Evolutionary conservation across 2,888 invertebrate genomes (phyloP).

Genomic region (Bugulina stolonifera): DNA sequence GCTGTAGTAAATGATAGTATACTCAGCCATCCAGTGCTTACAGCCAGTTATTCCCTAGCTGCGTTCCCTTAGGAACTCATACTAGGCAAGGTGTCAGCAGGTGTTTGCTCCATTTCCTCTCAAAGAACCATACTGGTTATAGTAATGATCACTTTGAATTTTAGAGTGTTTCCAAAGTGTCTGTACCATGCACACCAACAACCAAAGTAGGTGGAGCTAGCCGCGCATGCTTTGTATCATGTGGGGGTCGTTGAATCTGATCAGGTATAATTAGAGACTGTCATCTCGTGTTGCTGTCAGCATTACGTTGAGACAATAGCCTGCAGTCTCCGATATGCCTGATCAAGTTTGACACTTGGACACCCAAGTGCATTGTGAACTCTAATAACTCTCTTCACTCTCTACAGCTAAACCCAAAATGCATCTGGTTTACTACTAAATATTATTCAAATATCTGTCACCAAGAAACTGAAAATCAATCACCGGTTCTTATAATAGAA

Average conservation of each 20-base stretch:
- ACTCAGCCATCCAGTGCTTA: conserved; percentile 15
- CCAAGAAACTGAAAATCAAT: too few species aligned
- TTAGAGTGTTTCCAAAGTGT: not conserved
- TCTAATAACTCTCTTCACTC: too few species aligned
- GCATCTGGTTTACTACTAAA: too few species aligned
- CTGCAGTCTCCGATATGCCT: not conserved
- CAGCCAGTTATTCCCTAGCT: too few species aligned
- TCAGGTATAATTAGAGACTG: not conserved
- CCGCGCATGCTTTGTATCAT: not conserved
- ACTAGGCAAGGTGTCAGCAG: too few species aligned
- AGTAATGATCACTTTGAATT: not conserved
- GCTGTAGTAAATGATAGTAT: too few species aligned
- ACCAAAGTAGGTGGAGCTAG: conserved; percentile 4
- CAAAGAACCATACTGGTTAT: not conserved
- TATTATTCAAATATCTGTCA: too few species aligned
- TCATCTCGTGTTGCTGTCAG: too few species aligned
- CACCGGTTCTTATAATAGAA: too few species aligned
- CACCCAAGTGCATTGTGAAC: not conserved
- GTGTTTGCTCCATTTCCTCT: not conserved
- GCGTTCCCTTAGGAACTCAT: too few species aligned
- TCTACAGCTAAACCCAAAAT: too few species aligned
- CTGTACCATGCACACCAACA: conserved; percentile 16
- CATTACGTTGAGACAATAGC: not conserved
- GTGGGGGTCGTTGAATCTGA: not conserved
- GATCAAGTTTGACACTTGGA: not conserved